Evolutionary conservation across 2,888 invertebrate genomes (phyloP).

Genomic region (Bombyx huttoni): DNA sequence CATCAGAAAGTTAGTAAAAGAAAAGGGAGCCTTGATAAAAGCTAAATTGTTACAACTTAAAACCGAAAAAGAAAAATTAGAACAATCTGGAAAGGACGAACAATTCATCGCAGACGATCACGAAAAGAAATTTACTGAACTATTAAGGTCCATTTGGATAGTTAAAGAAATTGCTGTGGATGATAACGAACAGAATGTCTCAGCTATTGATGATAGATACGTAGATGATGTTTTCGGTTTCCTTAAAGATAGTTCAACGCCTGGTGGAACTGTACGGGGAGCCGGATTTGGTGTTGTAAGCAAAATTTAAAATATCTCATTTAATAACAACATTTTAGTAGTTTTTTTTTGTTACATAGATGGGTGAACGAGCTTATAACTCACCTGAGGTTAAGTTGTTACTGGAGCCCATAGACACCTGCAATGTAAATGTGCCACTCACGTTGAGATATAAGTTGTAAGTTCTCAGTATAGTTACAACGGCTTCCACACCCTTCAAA

Average conservation of each 20-base stretch:
- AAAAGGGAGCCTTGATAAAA: conserved; percentile 72
- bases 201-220: conserved; percentile 72
- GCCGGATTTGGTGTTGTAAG: conserved; percentile 68
- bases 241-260: conserved; percentile 70
- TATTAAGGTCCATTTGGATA: conserved; percentile 65
- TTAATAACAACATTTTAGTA: neutral
- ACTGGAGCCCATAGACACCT: no score
- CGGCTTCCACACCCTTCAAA: no score
- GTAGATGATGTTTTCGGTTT: conserved; percentile 80
- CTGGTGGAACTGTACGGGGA: conserved; percentile 56
- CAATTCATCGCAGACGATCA: conserved; percentile 79
- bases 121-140: conserved; percentile 74
- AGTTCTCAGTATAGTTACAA: no score
- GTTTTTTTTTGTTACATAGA: no score
- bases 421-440: no score
- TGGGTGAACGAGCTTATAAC: no score
- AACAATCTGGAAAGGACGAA: conserved; percentile 76
- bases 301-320: conserved; percentile 3
- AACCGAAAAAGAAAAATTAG: conserved; percentile 69
- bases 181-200: conserved; percentile 46
- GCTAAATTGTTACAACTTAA: conserved; percentile 33
- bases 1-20: conserved; percentile 74
- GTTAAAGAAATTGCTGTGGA: conserved; percentile 72
- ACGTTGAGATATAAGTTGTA: no score
- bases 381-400: no score